Conservation (phyloP, 92 coral and sea anemone species). For the Isaurus tuberculatus region DNA sequence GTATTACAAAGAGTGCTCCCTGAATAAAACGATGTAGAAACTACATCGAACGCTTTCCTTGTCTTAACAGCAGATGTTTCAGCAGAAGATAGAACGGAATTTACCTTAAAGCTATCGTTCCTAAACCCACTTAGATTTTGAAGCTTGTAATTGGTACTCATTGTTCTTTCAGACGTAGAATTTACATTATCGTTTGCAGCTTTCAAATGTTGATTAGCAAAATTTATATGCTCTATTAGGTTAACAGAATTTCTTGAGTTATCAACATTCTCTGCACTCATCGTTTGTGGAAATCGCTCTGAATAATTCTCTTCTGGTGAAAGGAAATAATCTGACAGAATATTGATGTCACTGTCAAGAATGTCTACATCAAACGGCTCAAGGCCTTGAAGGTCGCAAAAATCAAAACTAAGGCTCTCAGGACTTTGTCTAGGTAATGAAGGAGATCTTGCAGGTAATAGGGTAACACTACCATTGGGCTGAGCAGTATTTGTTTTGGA, state of each 20-base stretch:
- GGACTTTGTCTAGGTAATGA: conserved; percentile 38
- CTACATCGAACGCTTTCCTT: neutral
- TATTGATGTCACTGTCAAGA: conserved; percentile 63
- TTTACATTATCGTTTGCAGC: neutral
- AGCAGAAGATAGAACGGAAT: neutral
- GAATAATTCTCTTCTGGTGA: conserved; percentile 4
- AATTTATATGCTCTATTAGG: neutral
- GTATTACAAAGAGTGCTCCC: neutral
- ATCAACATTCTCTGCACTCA: conserved; percentile 10
- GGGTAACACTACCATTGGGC: neutral
- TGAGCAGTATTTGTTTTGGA: neutral
- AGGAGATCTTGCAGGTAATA: conserved; percentile 24
- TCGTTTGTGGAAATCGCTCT: conserved; percentile 35
- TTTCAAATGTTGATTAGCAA: neutral
- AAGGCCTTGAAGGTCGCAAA: conserved; percentile 53
- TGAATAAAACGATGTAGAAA: neutral
- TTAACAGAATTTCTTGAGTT: conserved; percentile 10
- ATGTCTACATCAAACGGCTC: conserved; percentile 65
- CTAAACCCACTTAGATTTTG: neutral
- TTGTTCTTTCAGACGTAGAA: neutral
- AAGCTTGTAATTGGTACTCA: neutral
- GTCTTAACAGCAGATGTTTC: neutral
- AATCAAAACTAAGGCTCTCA: conserved; percentile 50
- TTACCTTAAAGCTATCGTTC: neutral
- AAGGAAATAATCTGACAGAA: conserved; percentile 61